Conservation (phyloP, 2,113 vertebrate genomes). For the Greenwoodochromis staneri region DNA sequence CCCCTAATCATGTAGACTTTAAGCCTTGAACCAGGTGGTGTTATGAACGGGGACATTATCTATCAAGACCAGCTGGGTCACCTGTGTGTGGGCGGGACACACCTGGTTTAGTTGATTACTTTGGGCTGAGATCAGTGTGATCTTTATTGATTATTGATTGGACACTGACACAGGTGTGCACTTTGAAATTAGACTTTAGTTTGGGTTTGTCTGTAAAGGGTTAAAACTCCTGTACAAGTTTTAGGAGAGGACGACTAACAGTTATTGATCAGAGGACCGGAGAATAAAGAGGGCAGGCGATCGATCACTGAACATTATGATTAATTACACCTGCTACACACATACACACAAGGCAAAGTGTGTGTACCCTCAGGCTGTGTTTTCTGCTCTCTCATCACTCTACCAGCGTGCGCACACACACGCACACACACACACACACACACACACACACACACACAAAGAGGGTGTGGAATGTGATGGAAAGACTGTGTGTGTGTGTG, state of each 20-base stretch:
- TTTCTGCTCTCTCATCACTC: slow-evolving; percentile 31
- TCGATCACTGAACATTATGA: slow-evolving; percentile 52
- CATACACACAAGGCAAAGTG: neutral
- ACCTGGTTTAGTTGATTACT: neutral
- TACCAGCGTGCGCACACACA: neutral
- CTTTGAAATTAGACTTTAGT: neutral
- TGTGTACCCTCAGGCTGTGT: slow-evolving; percentile 15
- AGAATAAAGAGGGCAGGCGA: slow-evolving; percentile 29
- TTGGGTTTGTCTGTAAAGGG: neutral
- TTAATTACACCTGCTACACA: slow-evolving; percentile 39
- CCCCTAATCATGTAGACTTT: neutral
- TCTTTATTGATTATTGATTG: neutral
- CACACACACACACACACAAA: neutral
- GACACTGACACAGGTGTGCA: neutral
- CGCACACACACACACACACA: neutral
- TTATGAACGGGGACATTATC: neutral
- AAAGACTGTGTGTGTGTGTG: neutral
- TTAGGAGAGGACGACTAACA: neutral
- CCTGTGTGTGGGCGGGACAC: neutral
- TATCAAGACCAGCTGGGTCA: neutral
- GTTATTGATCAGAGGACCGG: slow-evolving; percentile 33
- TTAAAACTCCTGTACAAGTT: neutral
- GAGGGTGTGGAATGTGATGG: neutral
- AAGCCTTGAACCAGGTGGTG: neutral
- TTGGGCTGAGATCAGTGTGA: neutral